phyloP scores from a whole-genome alignment of 2,113 vertebrate species.

The Excalfactoria chinensis region DNA sequence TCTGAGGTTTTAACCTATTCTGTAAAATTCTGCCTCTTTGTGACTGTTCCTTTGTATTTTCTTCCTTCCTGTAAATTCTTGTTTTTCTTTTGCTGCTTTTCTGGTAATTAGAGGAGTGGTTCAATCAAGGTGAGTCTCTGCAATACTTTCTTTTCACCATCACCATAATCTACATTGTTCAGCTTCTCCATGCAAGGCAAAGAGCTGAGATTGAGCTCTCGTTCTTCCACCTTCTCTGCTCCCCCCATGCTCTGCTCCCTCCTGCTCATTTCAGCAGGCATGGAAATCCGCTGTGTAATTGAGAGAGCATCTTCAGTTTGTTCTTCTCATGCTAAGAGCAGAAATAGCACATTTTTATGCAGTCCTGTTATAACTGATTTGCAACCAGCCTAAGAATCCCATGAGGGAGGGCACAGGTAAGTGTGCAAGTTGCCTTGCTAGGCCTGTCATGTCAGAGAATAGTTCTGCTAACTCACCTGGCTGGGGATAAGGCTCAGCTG shows the following conservation, averaged over 20 bases:
- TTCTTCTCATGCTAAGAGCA: not conserved
- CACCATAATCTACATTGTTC: slow-evolving; percentile 18
- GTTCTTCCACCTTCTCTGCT: not conserved
- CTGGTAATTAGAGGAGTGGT: slow-evolving; percentile 96
- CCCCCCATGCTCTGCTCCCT: not conserved
- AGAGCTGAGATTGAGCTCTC: slow-evolving; percentile 7
- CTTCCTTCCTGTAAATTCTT: slow-evolving; percentile 78
- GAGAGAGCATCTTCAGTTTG: not conserved
- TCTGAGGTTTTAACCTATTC: slow-evolving; percentile 25
- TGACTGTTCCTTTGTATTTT: slow-evolving; percentile 81
- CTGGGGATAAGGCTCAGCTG: not conserved
- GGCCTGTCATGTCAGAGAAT: fast-evolving
- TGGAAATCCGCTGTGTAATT: not conserved
- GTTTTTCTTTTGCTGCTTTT: slow-evolving; percentile 87
- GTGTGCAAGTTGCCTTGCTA: not conserved
- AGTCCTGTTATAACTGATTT: not conserved
- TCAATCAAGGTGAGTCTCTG: slow-evolving; percentile 95
- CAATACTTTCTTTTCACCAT: slow-evolving; percentile 57
- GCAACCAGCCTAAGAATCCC: not conserved
- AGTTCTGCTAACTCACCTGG: not conserved
- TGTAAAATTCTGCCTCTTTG: slow-evolving; percentile 75
- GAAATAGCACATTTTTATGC: not conserved
- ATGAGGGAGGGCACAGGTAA: not conserved
- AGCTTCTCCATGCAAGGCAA: not conserved
- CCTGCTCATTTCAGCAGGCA: not conserved